Percentiles rank a stretch among this genome's conserved stretches.
Evolutionary conservation across 37 sponge, comb jelly and placozoan species (phyloP).

Genomic region (Diacarnus erythraeanus): DNA sequence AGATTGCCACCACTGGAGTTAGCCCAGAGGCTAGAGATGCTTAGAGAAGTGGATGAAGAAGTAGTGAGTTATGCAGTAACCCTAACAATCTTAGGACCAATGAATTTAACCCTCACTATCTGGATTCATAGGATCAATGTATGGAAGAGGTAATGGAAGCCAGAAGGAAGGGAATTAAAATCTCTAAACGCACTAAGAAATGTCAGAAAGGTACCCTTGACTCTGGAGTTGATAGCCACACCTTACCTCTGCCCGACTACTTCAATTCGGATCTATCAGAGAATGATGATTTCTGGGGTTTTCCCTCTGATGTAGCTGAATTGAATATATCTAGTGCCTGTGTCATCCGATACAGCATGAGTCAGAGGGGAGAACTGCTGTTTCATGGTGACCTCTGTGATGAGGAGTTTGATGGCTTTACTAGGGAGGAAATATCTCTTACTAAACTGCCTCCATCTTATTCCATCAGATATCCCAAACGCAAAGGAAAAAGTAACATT

Average conservation of each 20-base stretch:
- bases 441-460: background rate
- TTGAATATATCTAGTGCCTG: background rate
- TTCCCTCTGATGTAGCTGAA: background rate
- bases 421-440: background rate
- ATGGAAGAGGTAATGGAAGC: background rate
- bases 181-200: background rate
- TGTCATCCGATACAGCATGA: background rate
- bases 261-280: constrained; percentile 9
- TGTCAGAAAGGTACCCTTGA: background rate
- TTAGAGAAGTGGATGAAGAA: constrained; percentile 6
- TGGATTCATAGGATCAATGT: background rate
- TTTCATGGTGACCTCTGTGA: constrained; percentile 1
- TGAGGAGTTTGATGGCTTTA: constrained; percentile 12
- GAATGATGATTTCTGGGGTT: constrained; percentile 11
- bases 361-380: background rate
- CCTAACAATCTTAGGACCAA: background rate
- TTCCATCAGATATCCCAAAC: background rate
- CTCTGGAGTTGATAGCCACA: background rate
- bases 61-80: background rate
- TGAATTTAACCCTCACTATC: background rate
- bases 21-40: background rate
- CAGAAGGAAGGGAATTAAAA: background rate
- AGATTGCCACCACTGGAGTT: background rate
- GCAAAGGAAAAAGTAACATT: background rate
- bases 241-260: constrained; percentile 1